These are phyloP conservation scores for Drosophila robusta DNA, from an alignment of 2,888 invertebrate species.

Conservation along the genomic window DNA sequence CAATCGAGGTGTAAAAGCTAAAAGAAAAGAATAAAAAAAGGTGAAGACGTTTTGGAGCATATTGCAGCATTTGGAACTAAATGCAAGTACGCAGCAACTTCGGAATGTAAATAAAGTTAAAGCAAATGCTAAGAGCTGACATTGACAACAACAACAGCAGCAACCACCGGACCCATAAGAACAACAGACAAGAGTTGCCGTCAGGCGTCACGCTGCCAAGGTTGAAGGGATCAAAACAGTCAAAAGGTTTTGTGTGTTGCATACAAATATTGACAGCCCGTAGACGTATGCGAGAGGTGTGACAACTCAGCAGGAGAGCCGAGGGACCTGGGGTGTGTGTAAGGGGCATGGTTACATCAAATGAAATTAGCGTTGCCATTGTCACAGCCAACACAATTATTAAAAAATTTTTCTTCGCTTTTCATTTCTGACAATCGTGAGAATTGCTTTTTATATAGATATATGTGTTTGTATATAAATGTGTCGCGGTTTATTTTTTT, in stretches of 20 bases:
- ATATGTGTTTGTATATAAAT: neutral
- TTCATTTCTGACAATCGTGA: neutral
- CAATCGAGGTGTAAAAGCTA: conserved; percentile 4
- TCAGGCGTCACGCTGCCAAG: conserved; percentile 17
- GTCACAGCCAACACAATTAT: conserved; percentile 31
- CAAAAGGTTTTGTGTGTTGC: conserved; percentile 33
- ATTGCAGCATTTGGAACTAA: conserved; percentile 12
- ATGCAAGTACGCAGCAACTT: conserved; percentile 24
- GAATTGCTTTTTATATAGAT: neutral
- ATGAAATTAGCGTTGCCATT: conserved; percentile 53
- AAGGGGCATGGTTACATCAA: conserved; percentile 26
- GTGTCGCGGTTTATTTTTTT: neutral
- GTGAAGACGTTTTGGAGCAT: neutral
- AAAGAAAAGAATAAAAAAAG: neutral
- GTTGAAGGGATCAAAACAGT: conserved; percentile 43
- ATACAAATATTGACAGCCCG: conserved; percentile 61
- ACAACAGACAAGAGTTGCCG: neutral
- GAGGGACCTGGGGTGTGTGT: neutral
- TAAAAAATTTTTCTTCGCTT: conserved; percentile 9
- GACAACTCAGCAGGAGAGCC: neutral
- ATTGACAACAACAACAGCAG: conserved; percentile 5
- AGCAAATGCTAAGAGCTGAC: conserved; percentile 41
- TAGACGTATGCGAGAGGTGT: conserved; percentile 30
- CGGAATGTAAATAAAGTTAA: conserved; percentile 45
- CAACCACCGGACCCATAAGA: neutral